Base-by-base conservation (phyloP, 2,113 vertebrate genomes). In the Phylloscopus whistleri region DNA sequence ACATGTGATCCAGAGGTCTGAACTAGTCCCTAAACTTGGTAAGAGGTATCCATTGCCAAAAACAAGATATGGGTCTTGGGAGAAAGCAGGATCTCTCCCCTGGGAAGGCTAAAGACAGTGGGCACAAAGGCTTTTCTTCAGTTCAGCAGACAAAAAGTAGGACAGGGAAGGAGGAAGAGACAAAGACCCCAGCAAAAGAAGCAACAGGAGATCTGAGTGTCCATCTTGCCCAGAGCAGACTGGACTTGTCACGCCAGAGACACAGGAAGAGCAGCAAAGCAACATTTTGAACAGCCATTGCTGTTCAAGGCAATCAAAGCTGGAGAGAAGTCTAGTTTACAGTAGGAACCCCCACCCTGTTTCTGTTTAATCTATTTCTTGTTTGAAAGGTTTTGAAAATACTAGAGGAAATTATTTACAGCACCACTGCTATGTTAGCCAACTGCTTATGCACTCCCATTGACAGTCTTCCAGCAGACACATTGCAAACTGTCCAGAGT, bases 391-490 rank as follows among this genome's bases (percentile, higher is more conserved):
- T 82, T 93, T 86, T 78, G 88, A 85, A 95, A 92, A 93, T 51
- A 95, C 51, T 48, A 30, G 37, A 70, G 41, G 39, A 88, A 92
- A 87, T 94, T 88, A 90, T 90, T 95, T 78, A 95, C 84, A 96
- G 68, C 60, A 88, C 23, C 70, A 62, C 1, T 56, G 63, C 60
- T 89, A 31, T 22, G 62, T 79, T 56, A 93, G 80, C 75, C 85
- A 94, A 94, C 67, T 69, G 74, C 82, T 96, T 66, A 91, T 44
- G 94, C 66, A 77, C 51, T 89, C 93, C 84, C 74, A 96, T 6
- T 90, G 92, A 97, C 89, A 85, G 69, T 72, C 80, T 91, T 96
- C 94, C 92, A 96, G 95, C 89, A 93, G 90, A 96, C 77, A 94
- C 83, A 86, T 6, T 13, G 5, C 22, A 33, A 90, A 95, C 92